phyloP scores from a whole-genome alignment of 2,797 vertebrate species.

The Pipistrellus kuhlii region DNA sequence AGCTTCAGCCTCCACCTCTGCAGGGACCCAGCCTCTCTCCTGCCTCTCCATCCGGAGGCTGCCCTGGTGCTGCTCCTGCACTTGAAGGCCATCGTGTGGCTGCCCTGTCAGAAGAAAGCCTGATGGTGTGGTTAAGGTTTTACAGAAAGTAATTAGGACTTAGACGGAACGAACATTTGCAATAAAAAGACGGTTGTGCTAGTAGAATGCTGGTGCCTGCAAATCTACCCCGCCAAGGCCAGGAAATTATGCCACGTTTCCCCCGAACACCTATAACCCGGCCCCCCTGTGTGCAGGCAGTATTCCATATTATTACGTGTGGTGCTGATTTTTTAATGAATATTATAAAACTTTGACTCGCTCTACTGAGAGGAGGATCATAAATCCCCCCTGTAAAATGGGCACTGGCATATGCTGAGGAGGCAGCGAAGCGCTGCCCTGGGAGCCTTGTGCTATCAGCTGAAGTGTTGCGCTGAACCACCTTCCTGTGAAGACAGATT shows the following conservation, averaged over 20 bases:
- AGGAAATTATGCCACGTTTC: conserved; percentile 73
- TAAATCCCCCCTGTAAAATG: conserved; percentile 79
- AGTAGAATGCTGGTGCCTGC: conserved; percentile 63
- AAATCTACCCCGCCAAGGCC: conserved; percentile 65
- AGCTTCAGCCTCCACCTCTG: background rate
- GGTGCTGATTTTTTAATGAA: conserved; percentile 83
- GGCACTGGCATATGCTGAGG: conserved; percentile 76
- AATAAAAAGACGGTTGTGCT: conserved; percentile 74
- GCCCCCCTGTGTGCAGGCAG: conserved; percentile 70
- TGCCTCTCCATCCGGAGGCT: background rate
- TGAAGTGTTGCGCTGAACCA: conserved; percentile 50
- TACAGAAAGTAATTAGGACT: conserved; percentile 73
- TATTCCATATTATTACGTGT: conserved; percentile 79
- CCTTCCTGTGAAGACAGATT: conserved; percentile 60
- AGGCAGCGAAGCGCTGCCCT: conserved; percentile 65
- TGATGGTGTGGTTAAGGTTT: conserved; percentile 44
- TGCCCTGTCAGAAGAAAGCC: conserved; percentile 57
- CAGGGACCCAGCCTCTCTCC: background rate
- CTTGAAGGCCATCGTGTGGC: conserved; percentile 31
- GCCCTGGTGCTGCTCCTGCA: conserved; percentile 58
- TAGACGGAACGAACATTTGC: conserved; percentile 60
- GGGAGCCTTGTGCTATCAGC: conserved; percentile 65
- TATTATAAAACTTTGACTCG: conserved; percentile 82
- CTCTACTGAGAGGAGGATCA: conserved; percentile 72
- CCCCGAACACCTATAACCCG: conserved; percentile 76